phyloP scores from a whole-genome alignment of 2,797 vertebrate species.

The Periophthalmus magnuspinnatus region DNA sequence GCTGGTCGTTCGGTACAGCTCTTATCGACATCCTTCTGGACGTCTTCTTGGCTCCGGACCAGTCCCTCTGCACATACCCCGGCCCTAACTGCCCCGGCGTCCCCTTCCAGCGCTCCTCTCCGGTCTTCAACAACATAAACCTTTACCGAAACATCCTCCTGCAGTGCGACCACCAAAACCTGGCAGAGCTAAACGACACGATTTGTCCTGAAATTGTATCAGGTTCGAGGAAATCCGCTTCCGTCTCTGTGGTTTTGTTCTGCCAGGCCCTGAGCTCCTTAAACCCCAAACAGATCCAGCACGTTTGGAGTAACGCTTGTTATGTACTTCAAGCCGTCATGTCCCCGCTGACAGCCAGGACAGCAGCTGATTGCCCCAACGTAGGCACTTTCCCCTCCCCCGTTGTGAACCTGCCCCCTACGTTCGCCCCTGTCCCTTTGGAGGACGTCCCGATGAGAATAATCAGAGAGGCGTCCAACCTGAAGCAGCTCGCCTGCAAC shows the following conservation, averaged over 20 bases:
- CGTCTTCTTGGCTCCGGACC: slow-evolving; percentile 55
- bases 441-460: not conserved
- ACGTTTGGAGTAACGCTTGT: slow-evolving; percentile 72
- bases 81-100: slow-evolving; percentile 50
- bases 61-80: slow-evolving; percentile 52
- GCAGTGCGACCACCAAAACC: slow-evolving; percentile 59
- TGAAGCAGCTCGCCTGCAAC: slow-evolving; percentile 71
- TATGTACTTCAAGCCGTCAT: slow-evolving; percentile 42
- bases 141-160: slow-evolving; percentile 24
- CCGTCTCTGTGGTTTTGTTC: slow-evolving; percentile 50
- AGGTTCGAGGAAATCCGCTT: slow-evolving; percentile 21
- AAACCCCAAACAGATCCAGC: slow-evolving; percentile 47
- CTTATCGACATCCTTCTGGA: slow-evolving; percentile 71
- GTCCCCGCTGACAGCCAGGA: slow-evolving; percentile 51
- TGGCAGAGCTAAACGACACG: slow-evolving; percentile 71
- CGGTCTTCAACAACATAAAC: not conserved
- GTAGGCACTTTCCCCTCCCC: not conserved
- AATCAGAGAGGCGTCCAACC: slow-evolving; percentile 60
- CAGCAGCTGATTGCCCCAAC: slow-evolving; percentile 42
- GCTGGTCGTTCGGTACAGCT: slow-evolving; percentile 75
- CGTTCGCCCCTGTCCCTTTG: not conserved
- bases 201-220: slow-evolving; percentile 66
- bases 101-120: slow-evolving; percentile 35
- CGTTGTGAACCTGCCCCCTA: not conserved
- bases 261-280: slow-evolving; percentile 69